Conservation (phyloP, 2,797 vertebrate species). For the Hydrolagus colliei region DNA sequence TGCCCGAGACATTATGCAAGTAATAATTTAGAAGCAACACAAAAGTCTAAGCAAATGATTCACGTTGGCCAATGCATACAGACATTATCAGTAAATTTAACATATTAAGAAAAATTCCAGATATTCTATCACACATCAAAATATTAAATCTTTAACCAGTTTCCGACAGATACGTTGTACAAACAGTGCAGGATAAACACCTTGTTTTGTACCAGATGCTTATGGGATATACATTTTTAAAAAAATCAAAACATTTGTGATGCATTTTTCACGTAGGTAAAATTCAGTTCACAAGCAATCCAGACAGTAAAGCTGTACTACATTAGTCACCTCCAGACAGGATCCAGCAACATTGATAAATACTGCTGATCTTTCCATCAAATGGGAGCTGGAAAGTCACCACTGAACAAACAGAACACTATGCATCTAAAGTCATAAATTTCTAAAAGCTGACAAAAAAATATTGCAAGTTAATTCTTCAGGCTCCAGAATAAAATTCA, state of each 20-base stretch:
- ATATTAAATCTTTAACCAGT: background rate
- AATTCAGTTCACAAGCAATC: slow-evolving; percentile 40
- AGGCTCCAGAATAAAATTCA: slow-evolving; percentile 52
- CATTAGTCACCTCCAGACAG: slow-evolving; percentile 55
- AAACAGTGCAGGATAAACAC: slow-evolving; percentile 36
- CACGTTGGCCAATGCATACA: background rate
- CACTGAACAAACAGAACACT: slow-evolving; percentile 46
- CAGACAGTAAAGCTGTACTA: slow-evolving; percentile 45
- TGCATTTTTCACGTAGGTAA: slow-evolving; percentile 33
- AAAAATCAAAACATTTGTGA: slow-evolving; percentile 41
- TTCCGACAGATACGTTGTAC: background rate
- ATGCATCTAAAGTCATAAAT: slow-evolving; percentile 55
- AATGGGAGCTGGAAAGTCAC: slow-evolving; percentile 65
- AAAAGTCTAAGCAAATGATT: background rate
- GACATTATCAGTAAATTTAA: background rate
- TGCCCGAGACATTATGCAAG: background rate
- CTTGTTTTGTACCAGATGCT: slow-evolving; percentile 21
- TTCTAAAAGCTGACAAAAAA: slow-evolving; percentile 59
- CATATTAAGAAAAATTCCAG: background rate
- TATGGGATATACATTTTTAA: slow-evolving; percentile 30
- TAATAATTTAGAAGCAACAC: slow-evolving; percentile 13
- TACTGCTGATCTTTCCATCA: slow-evolving; percentile 60
- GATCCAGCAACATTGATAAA: slow-evolving; percentile 62
- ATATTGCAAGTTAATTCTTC: slow-evolving; percentile 44
- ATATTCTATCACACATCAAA: background rate